A percentile compares a stretch with the other conserved stretches of the same genome.
Conservation (phyloP, 2,888 invertebrate genomes). For the Stomorhina lunata region DNA sequence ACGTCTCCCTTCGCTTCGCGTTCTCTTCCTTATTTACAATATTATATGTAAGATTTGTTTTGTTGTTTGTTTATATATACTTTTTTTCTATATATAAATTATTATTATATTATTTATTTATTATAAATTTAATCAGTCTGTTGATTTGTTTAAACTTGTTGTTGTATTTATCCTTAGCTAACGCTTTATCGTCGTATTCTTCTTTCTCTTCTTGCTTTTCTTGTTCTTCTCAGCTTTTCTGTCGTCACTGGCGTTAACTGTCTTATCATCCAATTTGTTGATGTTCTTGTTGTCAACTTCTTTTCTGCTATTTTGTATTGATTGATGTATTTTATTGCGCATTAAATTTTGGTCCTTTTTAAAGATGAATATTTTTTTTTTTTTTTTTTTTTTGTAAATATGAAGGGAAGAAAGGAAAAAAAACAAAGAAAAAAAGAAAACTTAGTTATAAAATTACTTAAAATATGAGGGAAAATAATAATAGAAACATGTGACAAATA, state of each 20-base stretch:
- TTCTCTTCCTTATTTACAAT: slow-evolving; percentile 69
- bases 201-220: too few species aligned
- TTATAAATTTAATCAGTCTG: slow-evolving; percentile 77
- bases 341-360: slow-evolving; percentile 68
- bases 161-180: slow-evolving; percentile 72
- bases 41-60: slow-evolving; percentile 66
- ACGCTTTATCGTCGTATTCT: slow-evolving; percentile 69
- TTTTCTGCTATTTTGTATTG: slow-evolving; percentile 36
- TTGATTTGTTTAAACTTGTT: slow-evolving; percentile 76
- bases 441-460: slow-evolving; percentile 42
- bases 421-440: slow-evolving; percentile 41
- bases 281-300: too few species aligned
- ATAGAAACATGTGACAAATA: too few species aligned
- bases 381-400: too few species aligned
- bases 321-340: slow-evolving; percentile 63
- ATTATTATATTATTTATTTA: slow-evolving; percentile 70
- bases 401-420: slow-evolving; percentile 31
- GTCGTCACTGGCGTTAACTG: slow-evolving; percentile 41
- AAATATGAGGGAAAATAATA: background rate
- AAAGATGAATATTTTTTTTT: slow-evolving; percentile 17
- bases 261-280: slow-evolving; percentile 59
- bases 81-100: slow-evolving; percentile 71
- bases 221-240: slow-evolving; percentile 55
- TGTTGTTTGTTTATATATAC: slow-evolving; percentile 72
- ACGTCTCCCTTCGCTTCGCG: slow-evolving; percentile 60